These are phyloP conservation scores for Orchesella flavescens DNA, from an alignment of 2,888 invertebrate species.

Conservation along the genomic window DNA sequence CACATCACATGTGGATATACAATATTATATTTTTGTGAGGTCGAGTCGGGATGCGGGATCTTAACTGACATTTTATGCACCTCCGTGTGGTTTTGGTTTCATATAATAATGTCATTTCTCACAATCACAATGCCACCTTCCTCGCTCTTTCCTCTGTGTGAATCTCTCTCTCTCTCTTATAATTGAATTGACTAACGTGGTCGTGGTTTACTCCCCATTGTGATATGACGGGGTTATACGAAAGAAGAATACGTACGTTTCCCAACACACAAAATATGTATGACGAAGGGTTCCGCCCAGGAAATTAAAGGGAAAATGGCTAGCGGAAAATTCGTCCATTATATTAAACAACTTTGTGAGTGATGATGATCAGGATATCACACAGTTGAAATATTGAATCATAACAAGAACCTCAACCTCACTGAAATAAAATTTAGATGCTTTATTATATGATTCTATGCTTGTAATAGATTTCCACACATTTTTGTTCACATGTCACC, in stretches of 20 bases:
- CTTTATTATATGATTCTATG: constrained; percentile 19
- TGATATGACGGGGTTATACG: constrained; percentile 28
- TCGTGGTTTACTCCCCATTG: constrained; percentile 59
- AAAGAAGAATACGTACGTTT: neutral
- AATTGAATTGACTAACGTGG: constrained; percentile 62
- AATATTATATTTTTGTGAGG: neutral
- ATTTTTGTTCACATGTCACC: constrained; percentile 58
- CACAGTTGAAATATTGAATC: constrained; percentile 61
- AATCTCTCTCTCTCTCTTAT: constrained; percentile 41
- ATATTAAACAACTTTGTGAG: neutral
- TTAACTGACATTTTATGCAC: constrained; percentile 32
- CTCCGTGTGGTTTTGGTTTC: neutral
- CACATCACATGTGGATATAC: neutral
- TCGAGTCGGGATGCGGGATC: neutral
- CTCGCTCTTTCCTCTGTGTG: constrained; percentile 10
- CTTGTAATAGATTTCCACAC: constrained; percentile 62
- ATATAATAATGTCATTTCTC: neutral
- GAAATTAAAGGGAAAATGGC: constrained; percentile 43
- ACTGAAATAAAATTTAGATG: too few relatives aligned
- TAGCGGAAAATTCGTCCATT: constrained; percentile 55
- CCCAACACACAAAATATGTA: neutral
- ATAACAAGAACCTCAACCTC: constrained; percentile 38
- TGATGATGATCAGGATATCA: constrained; percentile 2
- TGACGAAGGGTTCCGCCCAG: constrained; percentile 62
- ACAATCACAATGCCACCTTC: constrained; percentile 41